Conservation (phyloP, 2,797 vertebrate genomes). For the Coranthus polyacanthus region DNA sequence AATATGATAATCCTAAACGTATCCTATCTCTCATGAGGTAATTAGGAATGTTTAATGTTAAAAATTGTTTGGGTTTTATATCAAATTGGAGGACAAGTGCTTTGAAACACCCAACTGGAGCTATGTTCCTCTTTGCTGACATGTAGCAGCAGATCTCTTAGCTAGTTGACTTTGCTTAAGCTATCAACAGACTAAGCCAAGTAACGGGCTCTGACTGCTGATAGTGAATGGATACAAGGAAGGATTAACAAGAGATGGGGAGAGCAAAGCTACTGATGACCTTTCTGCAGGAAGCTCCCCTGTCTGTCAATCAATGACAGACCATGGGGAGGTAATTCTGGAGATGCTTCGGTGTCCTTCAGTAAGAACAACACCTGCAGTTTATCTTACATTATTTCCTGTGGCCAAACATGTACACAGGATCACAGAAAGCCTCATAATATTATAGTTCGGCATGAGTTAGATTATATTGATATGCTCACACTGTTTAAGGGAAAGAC, state of each 20-base stretch:
- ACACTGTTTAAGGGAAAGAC: slow-evolving; percentile 44
- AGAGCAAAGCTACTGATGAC: slow-evolving; percentile 49
- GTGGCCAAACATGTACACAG: slow-evolving; percentile 53
- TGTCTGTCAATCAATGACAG: slow-evolving; percentile 54
- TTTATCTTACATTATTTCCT: slow-evolving; percentile 49
- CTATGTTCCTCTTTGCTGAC: slow-evolving; percentile 1
- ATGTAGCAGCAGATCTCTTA: slow-evolving; percentile 1
- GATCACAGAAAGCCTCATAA: too few relatives aligned
- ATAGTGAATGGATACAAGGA: slow-evolving; percentile 21
- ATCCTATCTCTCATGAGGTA: too few relatives aligned
- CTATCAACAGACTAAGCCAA: slow-evolving; percentile 15
- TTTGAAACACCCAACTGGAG: too few relatives aligned
- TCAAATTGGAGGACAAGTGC: too few relatives aligned
- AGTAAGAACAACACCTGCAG: slow-evolving; percentile 55
- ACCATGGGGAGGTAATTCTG: slow-evolving; percentile 22
- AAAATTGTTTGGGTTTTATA: too few relatives aligned
- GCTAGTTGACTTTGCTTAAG: slow-evolving; percentile 11
- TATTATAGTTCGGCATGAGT: too few relatives aligned
- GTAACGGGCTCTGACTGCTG: slow-evolving; percentile 11
- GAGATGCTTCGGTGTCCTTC: slow-evolving; percentile 17
- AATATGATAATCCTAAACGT: too few relatives aligned
- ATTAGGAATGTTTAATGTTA: too few relatives aligned
- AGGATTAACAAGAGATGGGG: slow-evolving; percentile 46
- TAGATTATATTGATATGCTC: slow-evolving; percentile 51
- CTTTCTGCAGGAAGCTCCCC: slow-evolving; percentile 52